Evolutionary conservation across 1,140 invertebrate genomes (phyloP), one percentile per base, ranked within the genome.

Genomic region (Planococcus citri): DNA sequence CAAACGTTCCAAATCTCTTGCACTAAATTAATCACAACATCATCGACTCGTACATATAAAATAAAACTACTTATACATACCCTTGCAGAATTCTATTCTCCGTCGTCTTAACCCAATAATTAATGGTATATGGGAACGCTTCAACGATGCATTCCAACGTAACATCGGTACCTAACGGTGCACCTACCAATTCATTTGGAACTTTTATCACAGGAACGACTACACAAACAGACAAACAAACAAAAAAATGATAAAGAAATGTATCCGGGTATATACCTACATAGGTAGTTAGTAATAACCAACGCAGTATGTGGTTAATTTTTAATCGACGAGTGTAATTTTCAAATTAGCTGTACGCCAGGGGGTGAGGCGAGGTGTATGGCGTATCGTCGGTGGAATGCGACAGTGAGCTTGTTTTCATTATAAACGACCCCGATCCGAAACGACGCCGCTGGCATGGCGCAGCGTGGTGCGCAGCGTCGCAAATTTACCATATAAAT

Each of bases 161-260:
- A 70, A 95, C 90, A 78, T 93, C 88, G 71, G 89, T 91, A 61
- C 88, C 87, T 68, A 91, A 79, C n/a, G 90, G 90, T 60, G 90
- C 91, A 10, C 90, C 89, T 29, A 94, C 87, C 75, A 94, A 81
- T 82, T 94, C 90, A 82, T 91, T 93, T 37, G 90, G 90, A 68
- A 93, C 90, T 79, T 90, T 87, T 76, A 94, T 91, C 73, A 90
- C 86, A 14, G 92, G 91, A 77, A 89, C 84, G 84, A 94, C 92
- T 94, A 82, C 57, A n/a, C n/a, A n/a, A n/a, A n/a, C n/a, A n/a
- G n/a, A n/a, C n/a, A 81, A 82, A 68, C 68, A 68, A 4, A 12
- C 20, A 58, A 58, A 51, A 80, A 79, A 79, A 80, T 80, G 74
- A 80, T 81, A 71, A 79, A 79, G 73, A 80, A 79, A 73, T 80